Conservation (phyloP, 2,888 invertebrate species). For the Charanyca ferruginea region DNA sequence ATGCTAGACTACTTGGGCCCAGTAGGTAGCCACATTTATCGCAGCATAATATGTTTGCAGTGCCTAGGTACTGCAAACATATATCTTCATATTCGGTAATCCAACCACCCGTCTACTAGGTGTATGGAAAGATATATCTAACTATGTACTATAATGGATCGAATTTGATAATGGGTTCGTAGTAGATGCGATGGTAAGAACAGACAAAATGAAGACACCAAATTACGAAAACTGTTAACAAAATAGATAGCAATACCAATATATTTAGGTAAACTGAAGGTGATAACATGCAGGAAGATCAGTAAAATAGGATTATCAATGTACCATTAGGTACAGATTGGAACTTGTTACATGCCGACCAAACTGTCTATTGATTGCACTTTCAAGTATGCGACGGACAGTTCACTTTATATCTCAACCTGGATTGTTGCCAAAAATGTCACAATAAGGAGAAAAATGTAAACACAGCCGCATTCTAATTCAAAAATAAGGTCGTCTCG, state of each 20-base stretch:
- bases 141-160: too few species aligned
- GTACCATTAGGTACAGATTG: slow-evolving; percentile 28
- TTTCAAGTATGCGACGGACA: slow-evolving; percentile 73
- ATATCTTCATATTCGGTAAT: neutral
- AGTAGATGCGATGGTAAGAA: neutral
- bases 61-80: too few species aligned
- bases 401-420: slow-evolving; percentile 82
- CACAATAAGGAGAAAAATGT: slow-evolving; percentile 88
- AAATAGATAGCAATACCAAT: slow-evolving; percentile 13
- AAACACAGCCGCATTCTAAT: slow-evolving; percentile 89
- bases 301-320: slow-evolving; percentile 40
- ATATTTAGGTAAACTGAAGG: slow-evolving; percentile 21
- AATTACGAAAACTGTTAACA: neutral
- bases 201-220: neutral
- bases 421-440: slow-evolving; percentile 86
- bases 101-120: too few species aligned
- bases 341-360: slow-evolving; percentile 48
- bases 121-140: neutral
- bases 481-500: slow-evolving; percentile 87
- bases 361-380: slow-evolving; percentile 60
- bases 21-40: too few species aligned
- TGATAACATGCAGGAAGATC: slow-evolving; percentile 29
- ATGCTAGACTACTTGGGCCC: too few species aligned
- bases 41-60: too few species aligned
- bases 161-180: too few species aligned